Conservation (phyloP, 2,888 invertebrate genomes). For the Seira sanloemensis region DNA sequence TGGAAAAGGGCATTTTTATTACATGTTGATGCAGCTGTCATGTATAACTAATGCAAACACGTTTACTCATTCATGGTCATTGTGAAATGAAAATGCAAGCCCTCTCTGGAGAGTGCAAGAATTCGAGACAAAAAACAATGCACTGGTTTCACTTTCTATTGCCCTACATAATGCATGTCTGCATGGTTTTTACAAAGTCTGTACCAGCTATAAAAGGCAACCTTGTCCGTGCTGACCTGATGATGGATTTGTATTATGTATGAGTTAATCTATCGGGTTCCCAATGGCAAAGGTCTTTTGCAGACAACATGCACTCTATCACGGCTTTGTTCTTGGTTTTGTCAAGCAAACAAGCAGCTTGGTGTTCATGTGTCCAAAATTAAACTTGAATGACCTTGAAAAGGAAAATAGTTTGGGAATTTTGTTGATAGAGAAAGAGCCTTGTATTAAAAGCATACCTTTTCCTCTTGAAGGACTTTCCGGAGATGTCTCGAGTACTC, state of each 20-base stretch:
- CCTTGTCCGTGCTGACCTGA: neutral
- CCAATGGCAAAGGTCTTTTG: too few species aligned
- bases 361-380: neutral
- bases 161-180: neutral
- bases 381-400: constrained; percentile 58
- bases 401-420: constrained; percentile 2
- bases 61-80: constrained; percentile 7
- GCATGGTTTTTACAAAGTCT: neutral
- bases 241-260: too few species aligned
- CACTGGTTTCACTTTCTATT: constrained; percentile 14
- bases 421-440: neutral
- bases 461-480: constrained; percentile 70
- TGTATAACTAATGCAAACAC: neutral
- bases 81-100: neutral
- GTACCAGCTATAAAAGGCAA: constrained; percentile 1
- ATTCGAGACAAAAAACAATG: neutral
- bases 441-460: constrained; percentile 60
- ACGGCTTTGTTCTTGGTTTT: neutral
- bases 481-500: constrained; percentile 71
- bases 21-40: neutral
- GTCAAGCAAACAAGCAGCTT: neutral
- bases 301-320: too few species aligned
- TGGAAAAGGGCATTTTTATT: too few species aligned
- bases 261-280: too few species aligned
- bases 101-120: neutral